These are phyloP conservation scores for Typhlichthys subterraneus DNA, from an alignment of 2,797 vertebrate species.

Conservation along the genomic window DNA sequence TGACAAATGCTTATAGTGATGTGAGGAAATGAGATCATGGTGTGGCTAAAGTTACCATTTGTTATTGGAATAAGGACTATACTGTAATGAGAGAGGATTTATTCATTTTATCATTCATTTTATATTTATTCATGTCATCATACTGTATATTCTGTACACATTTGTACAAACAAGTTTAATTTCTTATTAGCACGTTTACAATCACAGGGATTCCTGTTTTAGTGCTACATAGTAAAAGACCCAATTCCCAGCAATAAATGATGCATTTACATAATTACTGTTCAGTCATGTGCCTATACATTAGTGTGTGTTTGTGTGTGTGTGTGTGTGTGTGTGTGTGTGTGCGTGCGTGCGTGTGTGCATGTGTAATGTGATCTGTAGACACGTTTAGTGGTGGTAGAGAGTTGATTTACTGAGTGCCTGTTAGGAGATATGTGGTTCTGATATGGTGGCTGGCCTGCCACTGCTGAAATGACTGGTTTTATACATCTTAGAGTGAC, in stretches of 20 bases:
- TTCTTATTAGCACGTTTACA: too few species aligned
- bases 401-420: conserved; percentile 56
- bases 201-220: conserved; percentile 1
- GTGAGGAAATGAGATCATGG: too few species aligned
- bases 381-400: conserved; percentile 30
- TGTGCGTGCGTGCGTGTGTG: not conserved
- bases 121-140: too few species aligned
- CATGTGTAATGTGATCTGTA: conserved; percentile 35
- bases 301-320: conserved; percentile 17
- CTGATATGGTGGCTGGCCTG: conserved; percentile 55
- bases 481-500: conserved; percentile 57
- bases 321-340: conserved; percentile 3
- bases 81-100: too few species aligned
- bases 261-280: not conserved
- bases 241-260: conserved; percentile 17
- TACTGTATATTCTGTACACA: too few species aligned
- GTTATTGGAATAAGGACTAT: too few species aligned
- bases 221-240: conserved; percentile 7
- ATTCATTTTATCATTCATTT: too few species aligned
- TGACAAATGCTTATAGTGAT: too few species aligned
- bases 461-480: conserved; percentile 54
- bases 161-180: too few species aligned
- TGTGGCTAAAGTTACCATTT: too few species aligned
- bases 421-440: conserved; percentile 58
- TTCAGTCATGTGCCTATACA: not conserved